These are phyloP conservation scores for Helostoma temminkii DNA, from an alignment of 2,797 vertebrate genomes.

Conservation along the genomic window DNA sequence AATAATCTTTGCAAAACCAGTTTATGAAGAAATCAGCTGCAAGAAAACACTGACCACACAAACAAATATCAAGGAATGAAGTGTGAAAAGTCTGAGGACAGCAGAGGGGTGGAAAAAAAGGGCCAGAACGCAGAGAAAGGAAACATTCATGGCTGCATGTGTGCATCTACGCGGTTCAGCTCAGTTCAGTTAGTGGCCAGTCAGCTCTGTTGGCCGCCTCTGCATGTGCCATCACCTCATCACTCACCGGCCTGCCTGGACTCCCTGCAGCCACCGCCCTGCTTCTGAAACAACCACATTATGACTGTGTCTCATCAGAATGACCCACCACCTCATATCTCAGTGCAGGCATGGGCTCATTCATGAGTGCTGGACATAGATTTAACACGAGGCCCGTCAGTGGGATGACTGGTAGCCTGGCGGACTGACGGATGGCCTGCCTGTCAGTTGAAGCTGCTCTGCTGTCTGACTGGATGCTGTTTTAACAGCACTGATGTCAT, in stretches of 20 bases:
- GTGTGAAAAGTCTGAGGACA: slow-evolving; percentile 45
- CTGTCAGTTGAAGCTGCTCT: slow-evolving; percentile 20
- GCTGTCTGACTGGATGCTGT: slow-evolving; percentile 38
- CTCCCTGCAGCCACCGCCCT: slow-evolving; percentile 25
- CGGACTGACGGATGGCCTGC: slow-evolving; percentile 58
- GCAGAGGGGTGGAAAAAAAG: slow-evolving; percentile 20
- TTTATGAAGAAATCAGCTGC: slow-evolving; percentile 1
- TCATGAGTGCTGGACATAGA: slow-evolving; percentile 74
- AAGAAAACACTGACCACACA: slow-evolving; percentile 10
- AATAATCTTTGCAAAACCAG: background rate
- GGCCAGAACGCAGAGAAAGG: slow-evolving; percentile 52
- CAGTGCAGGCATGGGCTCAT: slow-evolving; percentile 53
- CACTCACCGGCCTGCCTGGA: slow-evolving; percentile 66
- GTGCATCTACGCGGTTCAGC: slow-evolving; percentile 44
- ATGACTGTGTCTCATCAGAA: slow-evolving; percentile 44
- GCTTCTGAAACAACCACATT: slow-evolving; percentile 43
- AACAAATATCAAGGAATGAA: slow-evolving; percentile 38
- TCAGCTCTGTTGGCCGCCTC: slow-evolving; percentile 46
- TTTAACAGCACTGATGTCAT: slow-evolving; percentile 55
- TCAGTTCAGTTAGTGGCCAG: slow-evolving; percentile 40
- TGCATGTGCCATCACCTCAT: slow-evolving; percentile 76
- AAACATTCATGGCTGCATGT: slow-evolving; percentile 60
- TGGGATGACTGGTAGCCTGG: slow-evolving; percentile 53
- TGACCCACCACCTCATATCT: slow-evolving; percentile 65
- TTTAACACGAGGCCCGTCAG: slow-evolving; percentile 59